phyloP scores from a whole-genome alignment of 2,888 invertebrate species.

The Metacarcinus magister region DNA sequence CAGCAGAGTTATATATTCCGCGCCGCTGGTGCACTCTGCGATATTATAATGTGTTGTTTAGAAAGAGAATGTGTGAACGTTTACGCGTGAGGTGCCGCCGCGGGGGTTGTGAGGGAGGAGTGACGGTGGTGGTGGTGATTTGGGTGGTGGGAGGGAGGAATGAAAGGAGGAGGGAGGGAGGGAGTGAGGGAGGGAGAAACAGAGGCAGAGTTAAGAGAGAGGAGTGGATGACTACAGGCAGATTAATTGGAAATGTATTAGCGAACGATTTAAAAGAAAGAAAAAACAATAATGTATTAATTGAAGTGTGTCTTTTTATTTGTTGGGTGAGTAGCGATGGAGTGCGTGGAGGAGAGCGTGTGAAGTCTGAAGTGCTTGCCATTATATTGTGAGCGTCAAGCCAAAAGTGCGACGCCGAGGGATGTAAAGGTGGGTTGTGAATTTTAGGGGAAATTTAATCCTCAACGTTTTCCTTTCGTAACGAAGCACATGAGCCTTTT shows the following conservation, averaged over 20 bases:
- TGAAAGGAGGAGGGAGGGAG: not conserved
- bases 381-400: not conserved
- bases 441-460: not conserved
- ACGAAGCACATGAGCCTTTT: constrained; percentile 40
- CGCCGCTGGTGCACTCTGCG: not conserved
- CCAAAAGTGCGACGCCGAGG: not conserved
- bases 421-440: constrained; percentile 16
- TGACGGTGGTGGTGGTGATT: not conserved
- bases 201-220: not conserved
- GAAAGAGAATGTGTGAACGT: constrained; percentile 29
- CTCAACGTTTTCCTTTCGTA: constrained; percentile 36
- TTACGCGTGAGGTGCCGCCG: not conserved
- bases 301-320: constrained; percentile 19
- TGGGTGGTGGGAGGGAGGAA: not conserved
- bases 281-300: not conserved
- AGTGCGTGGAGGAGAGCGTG: not conserved
- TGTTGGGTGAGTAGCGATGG: not conserved
- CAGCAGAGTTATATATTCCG: constrained; percentile 26
- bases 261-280: not conserved
- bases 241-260: constrained; percentile 12
- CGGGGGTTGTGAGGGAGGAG: not conserved
- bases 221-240: not conserved
- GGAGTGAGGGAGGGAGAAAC: not conserved
- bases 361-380: not conserved
- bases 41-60: constrained; percentile 41